phyloP scores from a whole-genome alignment of 1,140 invertebrate genomes.

The Meteorus sp. region DNA sequence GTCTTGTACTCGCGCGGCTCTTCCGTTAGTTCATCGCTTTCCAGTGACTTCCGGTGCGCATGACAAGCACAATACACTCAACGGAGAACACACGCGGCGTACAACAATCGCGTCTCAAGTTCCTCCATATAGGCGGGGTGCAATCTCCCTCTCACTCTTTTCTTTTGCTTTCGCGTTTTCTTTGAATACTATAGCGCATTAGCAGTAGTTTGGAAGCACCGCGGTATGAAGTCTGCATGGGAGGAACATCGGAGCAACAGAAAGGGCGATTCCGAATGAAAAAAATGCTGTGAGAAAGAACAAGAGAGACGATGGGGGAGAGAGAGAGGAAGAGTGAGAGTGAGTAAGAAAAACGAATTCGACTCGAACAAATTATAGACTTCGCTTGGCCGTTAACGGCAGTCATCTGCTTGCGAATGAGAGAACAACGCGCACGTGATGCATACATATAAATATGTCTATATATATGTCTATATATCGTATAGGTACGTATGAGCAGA shows the following conservation, averaged over 20 bases:
- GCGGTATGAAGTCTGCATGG: slow-evolving; percentile 29
- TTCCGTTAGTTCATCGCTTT: slow-evolving; percentile 58
- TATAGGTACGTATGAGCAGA: not conserved
- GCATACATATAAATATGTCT: slow-evolving; percentile 5
- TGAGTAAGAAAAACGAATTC: slow-evolving; percentile 38
- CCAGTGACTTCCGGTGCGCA: slow-evolving; percentile 57
- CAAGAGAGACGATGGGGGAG: no score
- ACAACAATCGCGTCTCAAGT: slow-evolving; percentile 60
- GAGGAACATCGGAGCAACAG: no score
- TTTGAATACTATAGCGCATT: slow-evolving; percentile 39
- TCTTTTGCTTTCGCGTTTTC: slow-evolving; percentile 30
- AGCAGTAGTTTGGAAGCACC: slow-evolving; percentile 33
- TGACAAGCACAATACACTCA: slow-evolving; percentile 41
- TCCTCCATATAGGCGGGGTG: slow-evolving; percentile 52
- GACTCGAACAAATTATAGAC: slow-evolving; percentile 57
- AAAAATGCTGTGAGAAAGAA: slow-evolving; percentile 24
- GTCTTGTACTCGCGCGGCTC: slow-evolving; percentile 33
- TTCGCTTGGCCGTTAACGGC: slow-evolving; percentile 51
- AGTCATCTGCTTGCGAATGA: slow-evolving; percentile 47
- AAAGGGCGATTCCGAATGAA: no score
- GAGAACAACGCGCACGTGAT: slow-evolving; percentile 27
- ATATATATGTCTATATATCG: not conserved
- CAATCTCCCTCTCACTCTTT: slow-evolving; percentile 28
- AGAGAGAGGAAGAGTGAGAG: slow-evolving; percentile 27
- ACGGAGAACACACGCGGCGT: slow-evolving; percentile 46